Base-by-base conservation (phyloP, 1,140 invertebrate genomes). In the Trachymyrmex cornetzi region DNA sequence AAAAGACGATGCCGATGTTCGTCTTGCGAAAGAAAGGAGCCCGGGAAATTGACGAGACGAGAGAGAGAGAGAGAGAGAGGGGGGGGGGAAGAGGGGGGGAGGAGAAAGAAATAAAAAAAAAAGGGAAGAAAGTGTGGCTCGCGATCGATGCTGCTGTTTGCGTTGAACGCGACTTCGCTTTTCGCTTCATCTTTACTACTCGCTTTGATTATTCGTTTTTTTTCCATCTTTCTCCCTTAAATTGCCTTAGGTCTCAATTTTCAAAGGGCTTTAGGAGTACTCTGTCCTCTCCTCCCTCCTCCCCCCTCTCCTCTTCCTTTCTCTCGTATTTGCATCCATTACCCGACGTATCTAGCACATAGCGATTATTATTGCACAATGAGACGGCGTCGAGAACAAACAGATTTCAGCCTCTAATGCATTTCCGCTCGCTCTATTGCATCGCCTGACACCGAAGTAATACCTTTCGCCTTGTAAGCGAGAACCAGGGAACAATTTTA, bases 191-290 rank as follows among this genome's bases (percentile, higher is more conserved):
- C 63, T 86, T 80, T 67, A 79, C 66, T 22, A 53, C 14, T 57
- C 34, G 72, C 77, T 82, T 80, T 86, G 77, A 82, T 69, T 69
- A 71, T 81, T 71, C 77, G n/a, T 50, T 81, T 61, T 66, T 66
- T 64, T 67, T 55, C 14, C 27, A 72, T 82, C 57, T 63, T 71
- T 63, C 55, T 44, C 53, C 24, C 53, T 27, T 84, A 84, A 82
- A 86, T 82, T 82, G 64, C 66, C 85, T 86, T 86, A 86, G 67
- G 77, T 86, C 85, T 80, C 77, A 86, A 80, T 82, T 81, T 82
- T 69, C 77, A 86, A 86, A 79, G 63, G 64, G 63, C 77, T 86
- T 86, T 69, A 81, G 50, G 34, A 67, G 53, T 19, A 50, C 75
- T 57, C 24, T 27, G 30, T 12, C n/a, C 9, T 69, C 27, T 19